Evolutionary conservation across 2,797 vertebrate genomes (phyloP), one percentile per base, ranked within the genome.

Genomic region (Trematomus bernacchii): DNA sequence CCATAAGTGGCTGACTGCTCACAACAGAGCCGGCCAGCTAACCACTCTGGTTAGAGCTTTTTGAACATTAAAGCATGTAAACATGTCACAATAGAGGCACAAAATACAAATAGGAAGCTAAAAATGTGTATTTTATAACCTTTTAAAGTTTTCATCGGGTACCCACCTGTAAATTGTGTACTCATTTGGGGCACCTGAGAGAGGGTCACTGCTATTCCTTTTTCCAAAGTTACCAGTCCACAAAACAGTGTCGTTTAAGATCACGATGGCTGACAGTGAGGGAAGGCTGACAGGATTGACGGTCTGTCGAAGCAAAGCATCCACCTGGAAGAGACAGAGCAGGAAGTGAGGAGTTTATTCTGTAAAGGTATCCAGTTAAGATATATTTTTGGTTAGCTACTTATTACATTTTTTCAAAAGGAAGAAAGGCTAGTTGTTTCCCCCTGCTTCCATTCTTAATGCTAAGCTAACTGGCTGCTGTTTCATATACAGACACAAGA

Each of bases 151-250:
- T 21, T 11, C 11, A 18, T 42, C 3, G 18, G 43, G n/a, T 3
- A 19, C 90, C 90, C 87, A 97, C 98, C 98, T 96, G 93, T 99
- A 99, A 54, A 98, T 94, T 2, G 97, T 98, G 80, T 98, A 97
- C 66, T 99, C 97, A 0, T 97, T 98, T 46, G 98, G 98, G 0
- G 93, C 67, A 10, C 93, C 92, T 0, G 98, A 98, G 40, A 88
- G 71, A 0, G 95, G 96, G 69, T 98, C 96, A 0, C 95, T 98
- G 68, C 84, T 68, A 0, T 99, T 99, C 84, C 90, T 97, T 89
- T 87, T 98, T 1, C 98, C 98, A 0, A 98, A 98, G 92, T 98
- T 99, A 4, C 98, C 97, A 0, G 97, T 99, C 98, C 98, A 99
- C 77, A 99, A 91, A 65, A 99, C 95, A 0, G 97, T 98, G 89